These are phyloP conservation scores for Ochotona princeps DNA, from an alignment of 2,113 vertebrate species.

Conservation along the genomic window DNA sequence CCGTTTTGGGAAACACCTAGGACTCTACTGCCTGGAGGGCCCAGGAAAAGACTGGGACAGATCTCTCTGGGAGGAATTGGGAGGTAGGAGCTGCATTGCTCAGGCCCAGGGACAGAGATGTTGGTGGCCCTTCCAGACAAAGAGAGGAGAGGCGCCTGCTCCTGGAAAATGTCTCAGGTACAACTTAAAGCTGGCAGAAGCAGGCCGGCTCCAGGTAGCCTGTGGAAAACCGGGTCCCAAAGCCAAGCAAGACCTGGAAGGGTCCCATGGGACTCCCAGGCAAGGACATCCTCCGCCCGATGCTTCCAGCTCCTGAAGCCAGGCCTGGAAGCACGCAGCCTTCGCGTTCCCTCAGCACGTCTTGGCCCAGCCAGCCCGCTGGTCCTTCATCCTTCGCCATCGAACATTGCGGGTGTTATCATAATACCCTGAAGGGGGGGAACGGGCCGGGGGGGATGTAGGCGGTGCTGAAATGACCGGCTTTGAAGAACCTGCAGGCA, in stretches of 20 bases:
- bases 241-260: slow-evolving; percentile 45
- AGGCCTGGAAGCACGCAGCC: slow-evolving; percentile 48
- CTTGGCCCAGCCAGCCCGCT: background rate
- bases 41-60: background rate
- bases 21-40: background rate
- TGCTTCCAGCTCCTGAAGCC: slow-evolving; percentile 61
- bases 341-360: background rate
- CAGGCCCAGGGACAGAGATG: background rate
- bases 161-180: slow-evolving; percentile 39
- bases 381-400: slow-evolving; percentile 44
- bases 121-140: background rate
- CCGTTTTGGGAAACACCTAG: background rate
- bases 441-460: slow-evolving; percentile 82
- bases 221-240: background rate
- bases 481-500: slow-evolving; percentile 89
- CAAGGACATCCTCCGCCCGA: slow-evolving; percentile 17
- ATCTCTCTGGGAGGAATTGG: background rate
- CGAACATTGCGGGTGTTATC: slow-evolving; percentile 84
- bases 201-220: background rate
- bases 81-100: background rate
- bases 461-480: slow-evolving; percentile 87
- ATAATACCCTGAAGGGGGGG: slow-evolving; percentile 78
- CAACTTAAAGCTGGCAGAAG: slow-evolving; percentile 10
- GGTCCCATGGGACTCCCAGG: slow-evolving; percentile 51
- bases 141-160: background rate